These are phyloP conservation scores for Pelecanoides urinatrix DNA, from an alignment of 2,113 vertebrate genomes.

Conservation along the genomic window DNA sequence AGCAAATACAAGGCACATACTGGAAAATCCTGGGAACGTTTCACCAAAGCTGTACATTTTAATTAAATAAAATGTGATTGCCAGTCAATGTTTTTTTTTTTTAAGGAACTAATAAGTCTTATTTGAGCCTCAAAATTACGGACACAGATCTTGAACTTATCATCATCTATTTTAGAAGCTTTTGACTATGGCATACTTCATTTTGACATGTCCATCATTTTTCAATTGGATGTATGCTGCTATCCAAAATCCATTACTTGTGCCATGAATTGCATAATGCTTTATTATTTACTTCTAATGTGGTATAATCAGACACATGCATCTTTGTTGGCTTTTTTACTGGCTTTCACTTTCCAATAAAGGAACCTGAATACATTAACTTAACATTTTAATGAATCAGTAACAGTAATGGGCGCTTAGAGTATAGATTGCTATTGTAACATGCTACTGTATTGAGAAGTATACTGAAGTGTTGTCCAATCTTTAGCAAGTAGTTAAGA, in stretches of 20 bases:
- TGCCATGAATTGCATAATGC: not conserved
- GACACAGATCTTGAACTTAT: not conserved
- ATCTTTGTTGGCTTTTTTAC: not conserved
- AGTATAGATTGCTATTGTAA: not conserved
- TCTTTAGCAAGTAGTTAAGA: conserved; percentile 14
- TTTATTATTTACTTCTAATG: not conserved
- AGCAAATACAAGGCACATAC: not conserved
- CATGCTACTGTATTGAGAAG: not conserved
- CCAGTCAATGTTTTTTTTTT: not conserved
- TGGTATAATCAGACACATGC: not conserved
- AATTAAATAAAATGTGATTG: not conserved
- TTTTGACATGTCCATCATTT: conserved; percentile 8
- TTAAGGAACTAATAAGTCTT: not conserved
- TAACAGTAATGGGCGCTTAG: not conserved
- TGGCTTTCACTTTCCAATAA: not conserved
- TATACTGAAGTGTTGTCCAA: not conserved
- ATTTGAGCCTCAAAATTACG: not conserved
- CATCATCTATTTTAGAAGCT: not conserved
- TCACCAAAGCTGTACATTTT: not conserved
- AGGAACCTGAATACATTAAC: conserved; percentile 7
- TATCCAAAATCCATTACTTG: conserved; percentile 34
- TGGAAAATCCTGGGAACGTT: not conserved
- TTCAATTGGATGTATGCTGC: not conserved
- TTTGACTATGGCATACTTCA: not conserved
- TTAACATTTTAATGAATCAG: conserved; percentile 6